Evolutionary conservation across 2,888 invertebrate genomes (phyloP).

Genomic region (Melinaea marsaeus): DNA sequence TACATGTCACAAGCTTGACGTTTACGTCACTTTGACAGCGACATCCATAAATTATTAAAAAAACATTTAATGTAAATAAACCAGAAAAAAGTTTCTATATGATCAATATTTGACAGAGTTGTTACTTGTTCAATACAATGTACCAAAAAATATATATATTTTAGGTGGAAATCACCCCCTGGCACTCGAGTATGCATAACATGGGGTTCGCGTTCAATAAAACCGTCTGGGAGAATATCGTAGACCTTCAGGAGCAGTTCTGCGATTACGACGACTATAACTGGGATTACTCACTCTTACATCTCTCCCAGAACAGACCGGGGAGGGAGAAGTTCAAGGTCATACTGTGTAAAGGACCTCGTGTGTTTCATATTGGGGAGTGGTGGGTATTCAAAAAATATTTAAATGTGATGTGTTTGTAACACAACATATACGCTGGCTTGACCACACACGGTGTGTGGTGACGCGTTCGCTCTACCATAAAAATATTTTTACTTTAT

Average conservation of each 20-base stretch:
- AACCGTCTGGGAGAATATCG: conserved; percentile 90
- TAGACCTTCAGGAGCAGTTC: conserved; percentile 89
- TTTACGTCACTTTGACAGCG: too few relatives aligned
- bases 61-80: too few relatives aligned
- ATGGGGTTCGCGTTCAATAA: conserved; percentile 99
- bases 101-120: too few relatives aligned
- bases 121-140: too few relatives aligned
- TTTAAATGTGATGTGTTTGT: too few relatives aligned
- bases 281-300: conserved; percentile 98
- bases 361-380: conserved; percentile 99
- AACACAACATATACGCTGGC: neutral
- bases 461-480: too few relatives aligned
- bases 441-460: too few relatives aligned
- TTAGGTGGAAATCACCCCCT: conserved; percentile 93
- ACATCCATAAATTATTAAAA: too few relatives aligned
- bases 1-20: too few relatives aligned
- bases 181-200: conserved; percentile 98
- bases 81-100: too few relatives aligned
- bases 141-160: conserved; percentile 36
- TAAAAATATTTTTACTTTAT: too few relatives aligned
- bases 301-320: conserved; percentile 91
- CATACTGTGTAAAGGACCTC: conserved; percentile 93
- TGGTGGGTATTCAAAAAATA: conserved; percentile 81
- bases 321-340: conserved; percentile 86
- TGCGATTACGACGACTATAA: conserved; percentile 99